These are phyloP conservation scores for Tympanoctomys barrerae DNA, from an alignment of 2,797 vertebrate species.

Conservation along the genomic window DNA sequence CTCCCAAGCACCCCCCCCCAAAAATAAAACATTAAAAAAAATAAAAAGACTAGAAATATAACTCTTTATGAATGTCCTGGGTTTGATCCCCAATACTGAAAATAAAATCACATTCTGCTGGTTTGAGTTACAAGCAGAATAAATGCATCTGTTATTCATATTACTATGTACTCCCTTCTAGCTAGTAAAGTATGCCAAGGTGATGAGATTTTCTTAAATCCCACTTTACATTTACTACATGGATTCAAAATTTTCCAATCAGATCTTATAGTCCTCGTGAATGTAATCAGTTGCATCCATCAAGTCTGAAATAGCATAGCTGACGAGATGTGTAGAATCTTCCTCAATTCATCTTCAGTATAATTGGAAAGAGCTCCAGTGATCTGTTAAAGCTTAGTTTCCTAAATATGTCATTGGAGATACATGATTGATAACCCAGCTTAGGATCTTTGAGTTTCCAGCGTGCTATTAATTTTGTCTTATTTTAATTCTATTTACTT, in stretches of 20 bases:
- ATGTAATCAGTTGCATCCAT: background rate
- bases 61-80: background rate
- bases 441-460: slow-evolving; percentile 55
- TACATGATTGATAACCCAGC: slow-evolving; percentile 39
- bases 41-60: background rate
- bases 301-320: slow-evolving; percentile 22
- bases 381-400: slow-evolving; percentile 37
- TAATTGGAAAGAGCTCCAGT: slow-evolving; percentile 47
- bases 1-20: too few species aligned
- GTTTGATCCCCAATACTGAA: background rate
- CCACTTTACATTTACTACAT: background rate
- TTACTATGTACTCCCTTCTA: background rate
- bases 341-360: slow-evolving; percentile 52
- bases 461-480: slow-evolving; percentile 58
- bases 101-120: slow-evolving; percentile 26
- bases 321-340: slow-evolving; percentile 25
- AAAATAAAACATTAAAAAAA: too few species aligned
- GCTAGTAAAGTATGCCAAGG: background rate
- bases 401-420: background rate
- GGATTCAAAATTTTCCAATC: slow-evolving; percentile 46
- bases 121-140: slow-evolving; percentile 48
- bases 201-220: slow-evolving; percentile 60
- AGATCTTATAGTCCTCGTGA: slow-evolving; percentile 49
- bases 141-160: slow-evolving; percentile 22
- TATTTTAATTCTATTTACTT: slow-evolving; percentile 65